Evolutionary conservation across 2,888 invertebrate species (phyloP).

Genomic region (Nomada lathburiana): DNA sequence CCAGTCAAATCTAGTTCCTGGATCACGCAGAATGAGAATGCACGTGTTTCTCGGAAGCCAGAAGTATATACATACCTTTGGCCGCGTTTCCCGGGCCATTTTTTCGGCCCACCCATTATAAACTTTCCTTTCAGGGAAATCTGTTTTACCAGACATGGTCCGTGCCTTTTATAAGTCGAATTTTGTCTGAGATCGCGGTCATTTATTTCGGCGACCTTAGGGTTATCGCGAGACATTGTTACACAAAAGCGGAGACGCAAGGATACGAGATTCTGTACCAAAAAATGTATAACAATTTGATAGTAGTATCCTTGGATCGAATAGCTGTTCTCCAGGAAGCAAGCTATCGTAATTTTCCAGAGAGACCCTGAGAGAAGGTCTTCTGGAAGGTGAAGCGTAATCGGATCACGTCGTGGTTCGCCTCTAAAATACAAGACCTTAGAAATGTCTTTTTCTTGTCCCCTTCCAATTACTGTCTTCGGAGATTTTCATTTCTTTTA

Average conservation of each 20-base stretch:
- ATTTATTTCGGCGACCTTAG: background rate
- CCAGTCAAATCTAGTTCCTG: slow-evolving; percentile 43
- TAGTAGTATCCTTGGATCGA: background rate
- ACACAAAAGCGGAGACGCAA: background rate
- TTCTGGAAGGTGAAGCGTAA: slow-evolving; percentile 19
- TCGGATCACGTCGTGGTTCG: slow-evolving; percentile 38
- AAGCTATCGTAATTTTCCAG: slow-evolving; percentile 32
- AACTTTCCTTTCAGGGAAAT: slow-evolving; percentile 24
- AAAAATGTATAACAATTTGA: no score
- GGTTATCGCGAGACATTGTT: background rate
- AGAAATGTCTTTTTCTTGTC: slow-evolving; percentile 24
- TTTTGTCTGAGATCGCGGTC: background rate
- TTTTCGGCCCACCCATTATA: slow-evolving; percentile 24
- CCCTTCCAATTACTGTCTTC: background rate
- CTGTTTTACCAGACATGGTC: background rate
- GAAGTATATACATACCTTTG: background rate
- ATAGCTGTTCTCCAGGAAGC: slow-evolving; percentile 5
- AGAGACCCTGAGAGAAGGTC: slow-evolving; percentile 8
- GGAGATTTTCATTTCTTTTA: slow-evolving; percentile 19
- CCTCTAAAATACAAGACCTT: slow-evolving; percentile 41
- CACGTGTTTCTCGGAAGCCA: background rate
- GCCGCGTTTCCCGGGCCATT: background rate
- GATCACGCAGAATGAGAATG: slow-evolving; percentile 45
- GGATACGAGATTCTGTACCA: no score
- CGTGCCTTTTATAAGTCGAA: background rate